Conservation (phyloP, 92 coral and sea anemone species). For the Porites divaricata region DNA sequence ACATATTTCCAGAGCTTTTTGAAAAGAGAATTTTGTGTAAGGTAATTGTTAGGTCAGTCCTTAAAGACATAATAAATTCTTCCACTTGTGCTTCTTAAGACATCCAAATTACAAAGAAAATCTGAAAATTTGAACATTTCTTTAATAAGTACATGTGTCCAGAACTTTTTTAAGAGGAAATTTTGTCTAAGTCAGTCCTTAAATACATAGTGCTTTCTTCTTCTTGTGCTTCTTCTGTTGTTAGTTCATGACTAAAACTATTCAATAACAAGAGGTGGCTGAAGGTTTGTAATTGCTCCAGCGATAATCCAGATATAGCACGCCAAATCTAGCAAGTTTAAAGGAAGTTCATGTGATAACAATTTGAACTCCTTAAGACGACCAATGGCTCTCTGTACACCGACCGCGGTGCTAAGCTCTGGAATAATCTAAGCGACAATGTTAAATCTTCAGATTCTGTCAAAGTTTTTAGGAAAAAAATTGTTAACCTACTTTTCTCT, state of each 20-base stretch:
- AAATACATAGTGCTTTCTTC: constrained; percentile 7
- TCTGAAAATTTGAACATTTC: neutral
- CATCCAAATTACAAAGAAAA: neutral
- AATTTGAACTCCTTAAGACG: constrained; percentile 44
- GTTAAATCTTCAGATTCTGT: too few relatives aligned
- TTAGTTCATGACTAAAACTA: constrained; percentile 5
- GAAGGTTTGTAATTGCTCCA: constrained; percentile 54
- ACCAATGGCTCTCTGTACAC: constrained; percentile 57
- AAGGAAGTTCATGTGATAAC: constrained; percentile 36
- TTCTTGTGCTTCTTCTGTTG: neutral
- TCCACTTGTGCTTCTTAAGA: constrained; percentile 10
- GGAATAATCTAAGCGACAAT: too few relatives aligned
- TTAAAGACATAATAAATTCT: constrained; percentile 15
- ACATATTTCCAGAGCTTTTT: constrained; percentile 27
- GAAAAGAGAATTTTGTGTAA: neutral
- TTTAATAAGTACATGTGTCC: neutral
- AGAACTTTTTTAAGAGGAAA: too few relatives aligned
- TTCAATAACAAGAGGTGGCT: constrained; percentile 33
- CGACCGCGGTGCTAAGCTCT: too few relatives aligned
- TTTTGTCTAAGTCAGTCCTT: neutral
- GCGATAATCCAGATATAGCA: constrained; percentile 31
- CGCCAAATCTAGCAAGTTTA: constrained; percentile 41
- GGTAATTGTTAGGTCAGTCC: constrained; percentile 6
- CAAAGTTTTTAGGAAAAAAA: too few relatives aligned
- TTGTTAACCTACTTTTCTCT: too few relatives aligned